These are phyloP conservation scores for Brachionus sp. DNA, from an alignment of 1,140 invertebrate genomes.

Conservation along the genomic window DNA sequence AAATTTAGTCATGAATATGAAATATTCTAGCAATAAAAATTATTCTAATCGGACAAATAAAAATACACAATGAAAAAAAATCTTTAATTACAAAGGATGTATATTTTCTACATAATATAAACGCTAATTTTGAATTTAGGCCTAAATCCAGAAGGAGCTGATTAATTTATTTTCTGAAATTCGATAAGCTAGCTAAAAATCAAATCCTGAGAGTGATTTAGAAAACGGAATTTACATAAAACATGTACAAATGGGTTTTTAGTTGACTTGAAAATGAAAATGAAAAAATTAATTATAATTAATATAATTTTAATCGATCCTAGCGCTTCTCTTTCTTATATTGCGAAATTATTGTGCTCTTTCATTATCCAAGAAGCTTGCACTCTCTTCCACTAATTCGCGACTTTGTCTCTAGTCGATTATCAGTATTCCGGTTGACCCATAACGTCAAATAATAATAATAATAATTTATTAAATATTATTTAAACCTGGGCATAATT, in stretches of 20 bases:
- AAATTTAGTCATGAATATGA: neutral
- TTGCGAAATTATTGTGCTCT: no score
- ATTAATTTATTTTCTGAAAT: neutral
- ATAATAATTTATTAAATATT: neutral
- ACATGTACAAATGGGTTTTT: neutral
- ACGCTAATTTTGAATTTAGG: neutral
- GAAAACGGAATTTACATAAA: neutral
- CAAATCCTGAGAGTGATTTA: neutral
- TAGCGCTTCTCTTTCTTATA: neutral
- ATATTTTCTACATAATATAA: neutral
- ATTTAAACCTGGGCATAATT: neutral
- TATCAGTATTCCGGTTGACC: neutral
- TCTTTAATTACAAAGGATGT: neutral
- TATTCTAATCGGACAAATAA: neutral
- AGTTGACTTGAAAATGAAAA: neutral
- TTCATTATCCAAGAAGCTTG: neutral
- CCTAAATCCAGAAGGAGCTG: neutral
- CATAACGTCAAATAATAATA: neutral
- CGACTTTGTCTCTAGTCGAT: neutral
- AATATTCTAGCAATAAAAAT: neutral
- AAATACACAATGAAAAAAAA: neutral
- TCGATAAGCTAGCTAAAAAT: neutral
- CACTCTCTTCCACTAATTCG: neutral
- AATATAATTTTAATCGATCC: neutral
- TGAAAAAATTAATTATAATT: neutral